Percentiles rank a stretch among this genome's conserved stretches.
These are phyloP conservation scores for Athene noctua DNA, from an alignment of 2,113 vertebrate genomes.

Conservation along the genomic window DNA sequence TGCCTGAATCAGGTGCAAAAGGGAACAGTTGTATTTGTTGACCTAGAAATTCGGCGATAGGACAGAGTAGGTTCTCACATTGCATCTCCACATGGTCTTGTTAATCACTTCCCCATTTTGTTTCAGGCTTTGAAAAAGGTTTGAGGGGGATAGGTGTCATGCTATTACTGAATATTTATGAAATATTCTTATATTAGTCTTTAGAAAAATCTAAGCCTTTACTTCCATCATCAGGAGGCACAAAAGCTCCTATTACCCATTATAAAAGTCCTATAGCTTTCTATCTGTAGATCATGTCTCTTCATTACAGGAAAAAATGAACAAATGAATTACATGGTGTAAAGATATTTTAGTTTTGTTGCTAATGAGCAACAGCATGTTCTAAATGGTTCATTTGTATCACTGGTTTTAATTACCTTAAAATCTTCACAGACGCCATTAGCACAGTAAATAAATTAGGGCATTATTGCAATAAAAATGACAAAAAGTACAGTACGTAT, in stretches of 20 bases:
- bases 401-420: not conserved
- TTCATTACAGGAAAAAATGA: not conserved
- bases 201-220: not conserved
- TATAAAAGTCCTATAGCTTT: not conserved
- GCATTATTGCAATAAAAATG: not conserved
- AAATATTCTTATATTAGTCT: not conserved
- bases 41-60: not conserved
- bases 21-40: not conserved
- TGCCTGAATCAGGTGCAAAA: not conserved
- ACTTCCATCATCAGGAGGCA: not conserved
- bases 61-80: not conserved
- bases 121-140: not conserved
- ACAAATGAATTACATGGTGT: not conserved
- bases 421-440: not conserved
- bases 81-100: not conserved
- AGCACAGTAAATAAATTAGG: not conserved
- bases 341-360: not conserved
- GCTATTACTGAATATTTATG: not conserved
- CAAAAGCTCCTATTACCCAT: not conserved
- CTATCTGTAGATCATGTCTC: not conserved
- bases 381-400: not conserved
- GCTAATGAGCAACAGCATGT: not conserved
- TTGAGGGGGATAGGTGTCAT: not conserved
- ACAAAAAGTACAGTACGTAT: not conserved
- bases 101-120: not conserved